phyloP scores from a whole-genome alignment of 2,113 vertebrate species.

The Xiphias gladius region DNA sequence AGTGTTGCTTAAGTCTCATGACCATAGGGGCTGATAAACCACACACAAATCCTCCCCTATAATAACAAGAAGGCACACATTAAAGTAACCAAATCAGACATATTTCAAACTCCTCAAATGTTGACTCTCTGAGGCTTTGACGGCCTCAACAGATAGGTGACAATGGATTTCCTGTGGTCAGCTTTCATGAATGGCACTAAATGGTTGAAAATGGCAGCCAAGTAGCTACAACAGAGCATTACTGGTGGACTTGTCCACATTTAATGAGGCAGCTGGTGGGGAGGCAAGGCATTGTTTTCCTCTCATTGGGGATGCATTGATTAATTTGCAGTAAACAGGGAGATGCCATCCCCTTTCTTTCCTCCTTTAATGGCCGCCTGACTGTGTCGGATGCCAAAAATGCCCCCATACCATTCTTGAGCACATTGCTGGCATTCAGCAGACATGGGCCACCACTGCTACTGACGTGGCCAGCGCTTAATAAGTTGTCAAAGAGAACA shows the following conservation, averaged over 20 bases:
- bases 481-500: slow-evolving; percentile 6
- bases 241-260: slow-evolving; percentile 49
- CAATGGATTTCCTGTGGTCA: not conserved
- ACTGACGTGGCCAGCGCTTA: slow-evolving; percentile 28
- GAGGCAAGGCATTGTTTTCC: slow-evolving; percentile 52
- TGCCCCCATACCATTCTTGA: slow-evolving; percentile 39
- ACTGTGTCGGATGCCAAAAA: slow-evolving; percentile 47
- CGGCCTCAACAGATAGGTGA: slow-evolving; percentile 1
- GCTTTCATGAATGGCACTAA: slow-evolving; percentile 17
- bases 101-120: not conserved
- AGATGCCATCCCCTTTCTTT: slow-evolving; percentile 65
- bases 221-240: slow-evolving; percentile 24
- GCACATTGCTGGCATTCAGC: slow-evolving; percentile 45
- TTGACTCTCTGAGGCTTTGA: not conserved
- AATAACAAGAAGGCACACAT: not conserved
- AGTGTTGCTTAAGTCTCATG: not conserved
- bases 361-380: slow-evolving; percentile 50
- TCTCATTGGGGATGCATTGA: slow-evolving; percentile 53
- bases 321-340: slow-evolving; percentile 60
- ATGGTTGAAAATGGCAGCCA: slow-evolving; percentile 45
- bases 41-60: not conserved
- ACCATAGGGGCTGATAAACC: slow-evolving; percentile 3
- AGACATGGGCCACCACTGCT: slow-evolving; percentile 17
- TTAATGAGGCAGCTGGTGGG: slow-evolving; percentile 67
- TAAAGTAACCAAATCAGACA: not conserved